Evolutionary conservation across 2,888 invertebrate species (phyloP).

Genomic region (Drosophila falleni): DNA sequence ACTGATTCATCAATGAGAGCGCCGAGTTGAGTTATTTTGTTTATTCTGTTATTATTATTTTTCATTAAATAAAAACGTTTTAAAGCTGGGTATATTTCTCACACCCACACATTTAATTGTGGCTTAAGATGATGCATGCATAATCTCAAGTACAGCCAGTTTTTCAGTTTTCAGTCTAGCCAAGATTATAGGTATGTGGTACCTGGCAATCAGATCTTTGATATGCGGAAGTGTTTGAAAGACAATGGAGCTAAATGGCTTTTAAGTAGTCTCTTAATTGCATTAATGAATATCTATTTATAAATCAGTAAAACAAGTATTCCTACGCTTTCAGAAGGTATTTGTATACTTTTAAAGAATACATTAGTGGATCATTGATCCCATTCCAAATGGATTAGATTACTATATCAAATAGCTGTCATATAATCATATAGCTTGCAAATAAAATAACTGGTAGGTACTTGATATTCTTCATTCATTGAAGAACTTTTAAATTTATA

Average conservation of each 20-base stretch:
- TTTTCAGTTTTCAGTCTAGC: slow-evolving; percentile 36
- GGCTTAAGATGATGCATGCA: slow-evolving; percentile 38
- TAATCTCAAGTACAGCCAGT: slow-evolving; percentile 69
- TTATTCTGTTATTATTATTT: slow-evolving; percentile 4
- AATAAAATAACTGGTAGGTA: no score
- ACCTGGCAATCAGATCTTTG: slow-evolving; percentile 10
- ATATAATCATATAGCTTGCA: background rate
- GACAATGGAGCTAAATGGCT: slow-evolving; percentile 31
- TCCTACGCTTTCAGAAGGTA: background rate
- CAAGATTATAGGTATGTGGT: slow-evolving; percentile 15
- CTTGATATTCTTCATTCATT: no score
- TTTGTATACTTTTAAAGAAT: background rate
- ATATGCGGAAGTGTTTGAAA: slow-evolving; percentile 39
- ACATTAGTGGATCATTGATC: background rate
- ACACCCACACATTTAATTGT: slow-evolving; percentile 37
- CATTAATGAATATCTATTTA: background rate
- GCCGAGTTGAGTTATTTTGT: background rate
- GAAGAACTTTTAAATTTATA: slow-evolving; percentile 29
- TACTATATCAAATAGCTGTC: slow-evolving; percentile 3
- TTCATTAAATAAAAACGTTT: slow-evolving; percentile 3
- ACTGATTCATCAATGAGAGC: slow-evolving; percentile 29
- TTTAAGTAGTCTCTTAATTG: slow-evolving; percentile 12
- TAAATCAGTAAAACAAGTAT: slow-evolving; percentile 1
- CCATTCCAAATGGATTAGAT: slow-evolving; percentile 1
- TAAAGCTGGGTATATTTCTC: slow-evolving; percentile 13